Evolutionary conservation across 2,113 vertebrate species (phyloP), one percentile per base, ranked within the genome.

Genomic region (Toxotes jaculatrix): DNA sequence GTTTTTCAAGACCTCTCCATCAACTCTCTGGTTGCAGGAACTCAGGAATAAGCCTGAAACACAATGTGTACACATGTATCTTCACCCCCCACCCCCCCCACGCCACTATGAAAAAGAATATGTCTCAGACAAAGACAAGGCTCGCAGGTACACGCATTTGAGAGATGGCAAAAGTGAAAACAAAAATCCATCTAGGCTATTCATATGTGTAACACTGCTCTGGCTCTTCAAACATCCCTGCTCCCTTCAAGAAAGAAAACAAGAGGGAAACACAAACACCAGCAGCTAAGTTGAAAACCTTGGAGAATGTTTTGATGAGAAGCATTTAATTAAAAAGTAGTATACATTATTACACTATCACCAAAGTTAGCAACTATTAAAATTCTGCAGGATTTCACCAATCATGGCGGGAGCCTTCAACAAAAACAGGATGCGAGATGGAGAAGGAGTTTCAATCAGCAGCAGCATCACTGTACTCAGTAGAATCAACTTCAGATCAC

Each of bases 1-100:
- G 61, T n/a, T 82, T 91, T 91, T 87, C 71, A 84, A 88, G 84
- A 79, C 64, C 83, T 82, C 80, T 82, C 77, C 59, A 82, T 89
- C 60, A 82, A 75, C 57, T 71, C 77, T 87, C 56, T 81, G 61
- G 51, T 82, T 77, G 69, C 80, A 81, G 76, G 57, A 87, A 77
- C 60, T 61, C 11, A 74, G 43, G 74, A 90, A 79, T 45, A 80
- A 85, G 83, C 40, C 82, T 82, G 43, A 62, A 85, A 85, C 77
- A 75, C 74, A 73, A 42, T 10, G 56, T 70, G 74, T 64, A 77
- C 66, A 42, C 67, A 81, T 78, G 77, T 64, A 74, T 70, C 67
- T 77, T 38, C 40, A 3, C 74, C 59, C 57, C 59, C 34, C 63
- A 72, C 23, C 55, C 66, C 68, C 53, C 34, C 72, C 59, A 79